These are phyloP conservation scores for Pimephales promelas DNA, from an alignment of 2,113 vertebrate genomes.

Conservation along the genomic window DNA sequence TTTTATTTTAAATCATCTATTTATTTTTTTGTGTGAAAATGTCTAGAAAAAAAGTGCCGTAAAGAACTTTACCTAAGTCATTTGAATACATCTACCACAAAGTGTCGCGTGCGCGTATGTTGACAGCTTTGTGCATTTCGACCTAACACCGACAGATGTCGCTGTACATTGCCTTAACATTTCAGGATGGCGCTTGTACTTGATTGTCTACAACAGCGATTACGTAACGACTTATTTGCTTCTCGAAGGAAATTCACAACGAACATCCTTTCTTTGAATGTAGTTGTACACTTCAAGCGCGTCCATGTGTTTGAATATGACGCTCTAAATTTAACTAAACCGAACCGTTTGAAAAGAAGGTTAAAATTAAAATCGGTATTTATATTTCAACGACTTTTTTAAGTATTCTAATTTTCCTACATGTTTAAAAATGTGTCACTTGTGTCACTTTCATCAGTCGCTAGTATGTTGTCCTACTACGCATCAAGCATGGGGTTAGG, in stretches of 20 bases:
- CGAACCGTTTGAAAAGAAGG: not conserved
- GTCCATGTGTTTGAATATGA: not conserved
- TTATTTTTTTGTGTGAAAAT: not conserved
- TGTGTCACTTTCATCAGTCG: not conserved
- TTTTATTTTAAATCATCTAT: not conserved
- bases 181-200: conserved; percentile 2
- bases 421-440: conserved; percentile 27
- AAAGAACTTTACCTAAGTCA: not conserved
- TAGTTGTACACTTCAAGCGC: conserved; percentile 14
- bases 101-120: not conserved
- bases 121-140: not conserved
- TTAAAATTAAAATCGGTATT: not conserved
- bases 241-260: conserved; percentile 12
- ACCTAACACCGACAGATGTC: conserved; percentile 62
- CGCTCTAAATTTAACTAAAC: not conserved
- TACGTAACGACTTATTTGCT: conserved; percentile 72
- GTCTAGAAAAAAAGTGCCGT: not conserved
- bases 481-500: conserved; percentile 71
- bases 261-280: not conserved
- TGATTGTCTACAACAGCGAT: conserved; percentile 59
- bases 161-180: conserved; percentile 51
- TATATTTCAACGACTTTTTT: not conserved
- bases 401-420: not conserved
- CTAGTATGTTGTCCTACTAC: conserved; percentile 39
- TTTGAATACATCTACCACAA: not conserved